A percentile compares a stretch with the other conserved stretches of the same genome.
phyloP scores from a whole-genome alignment of 2,888 invertebrate genomes.

The Corbicula japonica region DNA sequence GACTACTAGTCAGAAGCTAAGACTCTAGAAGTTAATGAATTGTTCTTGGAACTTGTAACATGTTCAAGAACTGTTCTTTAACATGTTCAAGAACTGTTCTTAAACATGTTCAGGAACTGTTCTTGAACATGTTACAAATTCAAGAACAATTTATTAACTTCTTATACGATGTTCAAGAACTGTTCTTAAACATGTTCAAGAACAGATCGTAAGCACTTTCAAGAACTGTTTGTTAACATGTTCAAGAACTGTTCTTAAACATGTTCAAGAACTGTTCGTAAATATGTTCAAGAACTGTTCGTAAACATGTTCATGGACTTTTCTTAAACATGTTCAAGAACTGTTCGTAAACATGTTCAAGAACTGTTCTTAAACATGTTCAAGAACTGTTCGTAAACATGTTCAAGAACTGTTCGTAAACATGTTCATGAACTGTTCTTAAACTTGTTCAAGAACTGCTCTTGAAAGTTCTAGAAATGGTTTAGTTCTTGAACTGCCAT shows the following conservation, averaged over 20 bases:
- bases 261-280: too few species aligned
- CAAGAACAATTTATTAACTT: conserved; percentile 3
- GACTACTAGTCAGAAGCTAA: not conserved
- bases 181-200: too few species aligned
- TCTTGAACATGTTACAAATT: not conserved
- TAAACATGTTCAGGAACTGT: too few species aligned
- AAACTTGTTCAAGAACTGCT: too few species aligned
- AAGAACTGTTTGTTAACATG: not conserved
- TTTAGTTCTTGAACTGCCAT: conserved; percentile 2
- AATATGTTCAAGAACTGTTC: conserved; percentile 8
- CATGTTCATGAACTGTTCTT: too few species aligned
- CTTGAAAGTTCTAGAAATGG: conserved; percentile 4
- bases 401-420: too few species aligned
- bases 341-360: too few species aligned
- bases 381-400: not conserved
- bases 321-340: too few species aligned
- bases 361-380: conserved; percentile 4
- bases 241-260: conserved; percentile 3
- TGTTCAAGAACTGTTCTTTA: too few species aligned
- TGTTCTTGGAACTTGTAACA: too few species aligned
- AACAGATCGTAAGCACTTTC: too few species aligned
- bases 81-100: too few species aligned
- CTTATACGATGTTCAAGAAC: not conserved
- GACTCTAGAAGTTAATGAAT: not conserved
- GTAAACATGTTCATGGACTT: not conserved